Base-by-base conservation (phyloP, 1,140 invertebrate species). In the Nephotettix cincticeps region DNA sequence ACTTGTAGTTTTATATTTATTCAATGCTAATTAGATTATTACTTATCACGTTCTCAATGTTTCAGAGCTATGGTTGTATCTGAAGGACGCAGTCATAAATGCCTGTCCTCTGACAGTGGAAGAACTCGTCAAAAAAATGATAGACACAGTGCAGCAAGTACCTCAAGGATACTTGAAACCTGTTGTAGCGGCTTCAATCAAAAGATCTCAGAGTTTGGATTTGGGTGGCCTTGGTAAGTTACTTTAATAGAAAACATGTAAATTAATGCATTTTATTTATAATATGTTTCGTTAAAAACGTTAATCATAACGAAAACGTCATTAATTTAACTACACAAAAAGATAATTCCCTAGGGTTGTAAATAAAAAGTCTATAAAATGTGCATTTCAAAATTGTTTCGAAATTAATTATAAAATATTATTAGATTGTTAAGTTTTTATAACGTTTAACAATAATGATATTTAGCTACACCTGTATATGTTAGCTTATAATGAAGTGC, bases 61-160 rank as follows among this genome's bases (percentile, higher is more conserved):
- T 36, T n/a, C 67, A 77, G 77, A 78, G 51, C 70, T 78, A 29
- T 78, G 77, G 77, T 13, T 70, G 23, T 78, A 75, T 68, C 72
- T 78, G 1, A 76, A 74, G 51, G 77, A 78, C 23, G 73, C 73
- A 1, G 73, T 77, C 9, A 78, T 80, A 79, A 71, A 79, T 79
- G 66, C 83, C 80, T 77, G 76, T 66, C 79, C 51, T 73, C 75
- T 70, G 76, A 79, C 19, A 80, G 82, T 72, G 66, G 79, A 75
- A 74, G 81, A 78, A 78, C 79, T 75, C 65, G 79, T 78, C 76
- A 79, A 77, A 13, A 78, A 77, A 71, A 65, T 76, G 27, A 70
- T 78, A 47, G 75, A 75, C 27, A 70, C 77, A 45, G 75, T 75
- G 9, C 72, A 69, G 40, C 77, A 72, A 21, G 80, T 79, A 69